These are phyloP conservation scores for Lamprotornis superbus DNA, from an alignment of 2,113 vertebrate genomes.

Conservation along the genomic window DNA sequence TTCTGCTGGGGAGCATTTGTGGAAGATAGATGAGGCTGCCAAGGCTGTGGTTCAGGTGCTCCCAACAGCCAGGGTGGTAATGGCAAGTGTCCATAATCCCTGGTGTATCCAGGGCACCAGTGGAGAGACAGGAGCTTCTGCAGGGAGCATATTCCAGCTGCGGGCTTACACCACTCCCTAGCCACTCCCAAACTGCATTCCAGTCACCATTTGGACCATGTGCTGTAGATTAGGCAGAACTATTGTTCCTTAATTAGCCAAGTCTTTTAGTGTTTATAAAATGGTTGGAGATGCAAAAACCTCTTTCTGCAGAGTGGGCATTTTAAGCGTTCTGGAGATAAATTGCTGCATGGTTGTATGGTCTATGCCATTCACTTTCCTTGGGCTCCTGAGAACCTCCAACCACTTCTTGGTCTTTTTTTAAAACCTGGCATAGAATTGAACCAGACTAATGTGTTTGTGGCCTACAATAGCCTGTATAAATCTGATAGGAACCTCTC, in stretches of 20 bases:
- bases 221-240: not conserved
- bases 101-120: not conserved
- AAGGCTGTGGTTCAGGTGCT: not conserved
- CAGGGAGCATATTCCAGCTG: not conserved
- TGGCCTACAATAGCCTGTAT: not conserved
- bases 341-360: not conserved
- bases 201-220: not conserved
- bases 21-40: not conserved
- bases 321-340: not conserved
- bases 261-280: not conserved
- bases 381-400: not conserved
- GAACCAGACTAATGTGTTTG: not conserved
- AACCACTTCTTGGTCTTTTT: not conserved
- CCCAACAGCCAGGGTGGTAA: not conserved
- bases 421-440: not conserved
- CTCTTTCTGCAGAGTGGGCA: not conserved
- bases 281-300: not conserved
- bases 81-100: fast-evolving
- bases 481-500: not conserved
- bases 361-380: not conserved
- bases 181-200: not conserved
- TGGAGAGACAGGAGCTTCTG: not conserved
- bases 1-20: not conserved
- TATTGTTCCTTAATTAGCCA: not conserved
- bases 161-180: not conserved